Base-by-base conservation (phyloP, 1,140 invertebrate species). In the Nasonia vitripennis region DNA sequence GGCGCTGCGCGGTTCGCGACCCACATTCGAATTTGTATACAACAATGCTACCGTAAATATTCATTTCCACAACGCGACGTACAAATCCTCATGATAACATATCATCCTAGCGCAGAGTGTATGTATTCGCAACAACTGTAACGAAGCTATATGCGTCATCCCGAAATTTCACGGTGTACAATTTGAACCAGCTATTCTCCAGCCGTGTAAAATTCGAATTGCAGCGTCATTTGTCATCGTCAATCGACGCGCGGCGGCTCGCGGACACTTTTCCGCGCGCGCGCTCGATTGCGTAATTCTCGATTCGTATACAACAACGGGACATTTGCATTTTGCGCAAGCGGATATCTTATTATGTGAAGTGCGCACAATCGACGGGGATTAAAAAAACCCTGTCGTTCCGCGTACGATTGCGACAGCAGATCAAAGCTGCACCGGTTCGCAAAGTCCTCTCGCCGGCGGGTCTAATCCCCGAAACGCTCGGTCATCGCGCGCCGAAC, bases 261-360 rank as follows among this genome's bases (percentile, higher is more conserved):
- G 17, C 31, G 79, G 34, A 6, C 2, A 81, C 17, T 17, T 71
- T 62, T 14, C 48, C 14, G 41, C 41, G 4, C 55, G 34, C 31
- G 17, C 5, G 62, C 45, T 83, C 17, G 70, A 74, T 82, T 74
- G 27, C 14, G 23, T 78, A 83, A 83, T 83, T 51, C n/a, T 68
- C 51, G 20, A 70, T 68, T 83, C 34, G 62, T 75, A 55, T n/a
- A 31, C 6, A 77, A 71, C 11, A 14, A 67, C n/a, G 9, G 20
- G 6, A 2, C 34, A 83, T 83, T 83, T 83, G 37, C 34, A 83
- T 70, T 83, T 83, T 78, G 45, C 41, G 11, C 17, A 68, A 78
- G 55, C 23, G 51, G 2, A 75, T 62, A n/a, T 78, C 27, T 37
- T 74, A 37, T 34, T 34, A 73, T 34, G 71, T 73, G 31, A 17